Evolutionary conservation across 2,888 invertebrate genomes (phyloP).

Genomic region (Drosophila barbarae): DNA sequence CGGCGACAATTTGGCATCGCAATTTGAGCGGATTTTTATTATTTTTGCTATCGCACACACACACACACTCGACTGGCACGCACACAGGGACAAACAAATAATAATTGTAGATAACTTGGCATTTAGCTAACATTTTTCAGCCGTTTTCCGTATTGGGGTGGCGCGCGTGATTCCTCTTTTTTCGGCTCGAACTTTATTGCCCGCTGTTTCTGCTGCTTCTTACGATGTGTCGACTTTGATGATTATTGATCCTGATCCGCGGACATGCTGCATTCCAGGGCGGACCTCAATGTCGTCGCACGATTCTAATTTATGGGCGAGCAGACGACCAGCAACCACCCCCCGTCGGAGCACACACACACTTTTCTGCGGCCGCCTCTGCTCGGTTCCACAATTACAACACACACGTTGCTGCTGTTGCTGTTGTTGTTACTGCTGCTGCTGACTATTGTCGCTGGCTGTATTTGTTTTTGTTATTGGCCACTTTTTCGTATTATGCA

Average conservation of each 20-base stretch:
- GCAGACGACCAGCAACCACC: slow-evolving; percentile 28
- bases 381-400: slow-evolving; percentile 36
- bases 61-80: slow-evolving; percentile 10
- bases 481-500: slow-evolving; percentile 55
- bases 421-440: slow-evolving; percentile 30
- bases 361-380: slow-evolving; percentile 21
- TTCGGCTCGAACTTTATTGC: slow-evolving; percentile 22
- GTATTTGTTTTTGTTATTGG: slow-evolving; percentile 50
- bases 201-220: slow-evolving; percentile 40
- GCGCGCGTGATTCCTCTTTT: slow-evolving; percentile 62
- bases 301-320: slow-evolving; percentile 40
- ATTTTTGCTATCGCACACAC: slow-evolving; percentile 31
- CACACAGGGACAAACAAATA: slow-evolving; percentile 52
- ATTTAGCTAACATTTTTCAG: slow-evolving; percentile 68
- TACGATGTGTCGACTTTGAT: slow-evolving; percentile 11
- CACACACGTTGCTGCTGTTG: slow-evolving; percentile 39
- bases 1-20: slow-evolving; percentile 33
- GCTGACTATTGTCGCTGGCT: slow-evolving; percentile 32
- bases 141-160: slow-evolving; percentile 56
- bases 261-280: slow-evolving; percentile 24
- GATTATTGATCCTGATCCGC: slow-evolving; percentile 28
- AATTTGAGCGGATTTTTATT: slow-evolving; percentile 26
- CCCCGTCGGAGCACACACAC: slow-evolving; percentile 19
- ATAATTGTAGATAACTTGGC: slow-evolving; percentile 70
- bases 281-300: slow-evolving; percentile 38